These are phyloP conservation scores for Ommatoiulus sabulosus DNA, from an alignment of 2,888 invertebrate species.

Conservation along the genomic window DNA sequence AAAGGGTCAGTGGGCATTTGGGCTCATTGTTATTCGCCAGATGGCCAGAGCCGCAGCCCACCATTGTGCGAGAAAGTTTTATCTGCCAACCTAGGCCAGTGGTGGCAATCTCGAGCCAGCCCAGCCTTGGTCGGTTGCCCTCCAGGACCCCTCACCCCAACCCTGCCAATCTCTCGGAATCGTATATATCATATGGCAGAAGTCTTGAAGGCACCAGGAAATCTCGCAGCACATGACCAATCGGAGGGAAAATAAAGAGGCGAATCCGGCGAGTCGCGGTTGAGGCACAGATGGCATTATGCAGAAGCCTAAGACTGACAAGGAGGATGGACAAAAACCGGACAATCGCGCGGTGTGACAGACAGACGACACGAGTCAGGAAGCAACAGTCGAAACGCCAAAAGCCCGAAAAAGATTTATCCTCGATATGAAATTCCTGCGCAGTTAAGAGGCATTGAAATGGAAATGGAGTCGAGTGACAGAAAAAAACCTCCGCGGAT, in stretches of 20 bases:
- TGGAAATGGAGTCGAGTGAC: slow-evolving; percentile 21
- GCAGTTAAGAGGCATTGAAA: background rate
- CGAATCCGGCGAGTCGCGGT: background rate
- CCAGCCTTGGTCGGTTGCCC: background rate
- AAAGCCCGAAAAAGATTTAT: background rate
- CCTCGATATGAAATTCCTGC: background rate
- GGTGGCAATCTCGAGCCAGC: background rate
- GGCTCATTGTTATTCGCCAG: slow-evolving; percentile 33
- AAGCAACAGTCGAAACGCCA: background rate
- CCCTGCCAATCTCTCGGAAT: background rate
- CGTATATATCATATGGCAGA: background rate
- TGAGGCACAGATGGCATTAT: background rate
- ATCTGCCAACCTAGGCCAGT: background rate
- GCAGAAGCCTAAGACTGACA: background rate
- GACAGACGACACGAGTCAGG: background rate
- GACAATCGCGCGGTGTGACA: background rate
- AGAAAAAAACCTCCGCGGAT: background rate
- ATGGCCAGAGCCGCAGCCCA: background rate
- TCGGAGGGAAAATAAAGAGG: background rate
- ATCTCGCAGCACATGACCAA: background rate
- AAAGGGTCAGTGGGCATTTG: slow-evolving; percentile 31
- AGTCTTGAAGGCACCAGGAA: background rate
- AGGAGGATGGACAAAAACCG: background rate
- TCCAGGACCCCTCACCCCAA: slow-evolving; percentile 28
- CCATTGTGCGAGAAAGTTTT: background rate